These are phyloP conservation scores for Scaptodrosophila latifasciaeformis DNA, from an alignment of 2,888 invertebrate species.

Conservation along the genomic window DNA sequence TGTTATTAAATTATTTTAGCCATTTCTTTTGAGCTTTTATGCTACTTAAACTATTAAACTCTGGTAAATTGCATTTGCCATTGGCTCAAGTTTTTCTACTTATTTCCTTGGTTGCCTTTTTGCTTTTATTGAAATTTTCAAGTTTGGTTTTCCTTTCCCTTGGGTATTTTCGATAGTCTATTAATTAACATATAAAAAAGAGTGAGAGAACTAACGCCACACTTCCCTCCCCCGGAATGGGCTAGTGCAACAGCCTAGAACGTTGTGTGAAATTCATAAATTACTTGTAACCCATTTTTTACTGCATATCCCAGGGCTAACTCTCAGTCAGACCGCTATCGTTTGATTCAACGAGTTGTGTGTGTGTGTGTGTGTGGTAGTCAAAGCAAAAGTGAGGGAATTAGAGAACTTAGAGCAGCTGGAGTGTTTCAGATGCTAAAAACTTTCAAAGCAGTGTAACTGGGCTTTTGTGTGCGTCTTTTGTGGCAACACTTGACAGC, in stretches of 20 bases:
- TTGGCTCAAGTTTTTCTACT: not conserved
- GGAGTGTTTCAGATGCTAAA: not conserved
- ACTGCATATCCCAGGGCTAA: constrained; percentile 60
- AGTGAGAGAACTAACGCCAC: too few species aligned
- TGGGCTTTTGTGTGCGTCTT: constrained; percentile 45
- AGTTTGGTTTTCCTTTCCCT: not conserved
- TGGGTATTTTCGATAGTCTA: not conserved
- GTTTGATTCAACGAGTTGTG: not conserved
- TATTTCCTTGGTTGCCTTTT: not conserved
- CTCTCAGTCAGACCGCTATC: constrained; percentile 11
- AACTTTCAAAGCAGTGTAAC: not conserved
- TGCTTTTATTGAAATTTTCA: not conserved
- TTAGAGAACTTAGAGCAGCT: too few species aligned
- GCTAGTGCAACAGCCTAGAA: not conserved
- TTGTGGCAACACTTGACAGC: constrained; percentile 50
- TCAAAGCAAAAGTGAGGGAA: too few species aligned
- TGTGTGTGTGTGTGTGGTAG: not conserved
- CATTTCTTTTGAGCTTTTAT: not conserved
- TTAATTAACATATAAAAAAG: not conserved
- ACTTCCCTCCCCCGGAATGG: too few species aligned
- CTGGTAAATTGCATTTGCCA: not conserved
- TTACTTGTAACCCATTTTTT: constrained; percentile 47
- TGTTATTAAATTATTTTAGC: not conserved
- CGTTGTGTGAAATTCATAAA: constrained; percentile 3
- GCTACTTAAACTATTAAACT: not conserved